Percentiles rank a stretch among this genome's conserved stretches.
Conservation (phyloP, 1,140 invertebrate species). For the Diorhabda sublineata region DNA sequence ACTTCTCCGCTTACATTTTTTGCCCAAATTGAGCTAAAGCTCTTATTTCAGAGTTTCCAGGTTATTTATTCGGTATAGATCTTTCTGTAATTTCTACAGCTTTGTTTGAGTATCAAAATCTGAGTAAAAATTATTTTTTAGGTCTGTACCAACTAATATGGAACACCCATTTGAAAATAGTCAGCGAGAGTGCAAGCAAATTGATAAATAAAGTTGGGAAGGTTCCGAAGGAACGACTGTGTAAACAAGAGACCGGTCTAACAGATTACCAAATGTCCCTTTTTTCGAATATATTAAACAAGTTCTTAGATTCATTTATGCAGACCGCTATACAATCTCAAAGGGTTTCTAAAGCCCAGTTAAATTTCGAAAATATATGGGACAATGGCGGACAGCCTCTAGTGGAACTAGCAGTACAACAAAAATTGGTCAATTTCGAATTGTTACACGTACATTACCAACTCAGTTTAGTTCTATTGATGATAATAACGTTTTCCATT, state of each 20-base stretch:
- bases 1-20: too few species aligned
- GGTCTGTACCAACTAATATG: constrained; percentile 81
- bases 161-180: constrained; percentile 76
- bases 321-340: constrained; percentile 53
- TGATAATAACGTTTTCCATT: constrained; percentile 73
- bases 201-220: constrained; percentile 87
- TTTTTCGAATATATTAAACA: constrained; percentile 66
- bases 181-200: constrained; percentile 67
- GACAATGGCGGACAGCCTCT: constrained; percentile 62
- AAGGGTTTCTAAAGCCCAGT: constrained; percentile 48
- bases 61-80: neutral
- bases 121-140: neutral
- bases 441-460: constrained; percentile 76
- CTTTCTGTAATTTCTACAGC: neutral
- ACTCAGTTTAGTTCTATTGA: constrained; percentile 68
- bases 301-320: constrained; percentile 74
- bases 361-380: constrained; percentile 67
- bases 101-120: neutral
- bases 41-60: neutral
- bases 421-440: constrained; percentile 68
- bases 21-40: too few species aligned
- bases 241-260: constrained; percentile 69
- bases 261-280: constrained; percentile 61
- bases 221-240: constrained; percentile 78
- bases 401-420: constrained; percentile 71